Base-by-base conservation (phyloP, 2,888 invertebrate genomes). In the Himalopsyche tibetana region DNA sequence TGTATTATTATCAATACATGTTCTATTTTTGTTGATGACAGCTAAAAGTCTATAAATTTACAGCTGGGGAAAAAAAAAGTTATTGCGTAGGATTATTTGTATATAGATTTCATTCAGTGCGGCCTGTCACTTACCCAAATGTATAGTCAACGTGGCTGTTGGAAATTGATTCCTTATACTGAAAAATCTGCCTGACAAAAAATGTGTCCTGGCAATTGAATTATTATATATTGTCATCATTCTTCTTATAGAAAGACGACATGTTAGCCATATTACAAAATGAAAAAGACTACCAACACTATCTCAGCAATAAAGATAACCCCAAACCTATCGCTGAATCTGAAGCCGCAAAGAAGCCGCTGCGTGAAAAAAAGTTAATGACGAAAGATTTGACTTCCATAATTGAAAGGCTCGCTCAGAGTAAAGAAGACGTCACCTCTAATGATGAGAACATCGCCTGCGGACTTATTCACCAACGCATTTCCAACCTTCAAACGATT, bases 381-480 rank as follows among this genome's bases (percentile, higher is more conserved):
- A 91, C 92, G 36, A 94, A 94, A 88, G 94, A 94, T 89, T 91
- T 95, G 84, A 94, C 94, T 83, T 91, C 92, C 83, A 92, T 95
- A 55, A 91, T 94, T 88, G 95, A 95, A 89, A 93, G 93, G 86
- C 90, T 95, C 82, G 89, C 91, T 36, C 74, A 74, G 74, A 92
- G 91, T 89, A 91, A 91, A 55, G 90, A 45, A 51, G 51, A 51
- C 5, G 51, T 51, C 51, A 55, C 28, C 40, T 69, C 74, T 88
- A 79, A 55, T 36, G 86, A 55, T 89, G 88, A 19, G 42, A 85
- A 88, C 94, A 11, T 94, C 93, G 56, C 95, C 93, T 89, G 81
- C 28, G 81, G 51, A n/a, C 28, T 51, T 36, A 83, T 19, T 74
- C 28, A 42, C 17, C 69, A 83, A 17, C 19, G 51, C 45, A 79